These are phyloP conservation scores for Xyrichtys novacula DNA, from an alignment of 2,797 vertebrate species.

Conservation along the genomic window DNA sequence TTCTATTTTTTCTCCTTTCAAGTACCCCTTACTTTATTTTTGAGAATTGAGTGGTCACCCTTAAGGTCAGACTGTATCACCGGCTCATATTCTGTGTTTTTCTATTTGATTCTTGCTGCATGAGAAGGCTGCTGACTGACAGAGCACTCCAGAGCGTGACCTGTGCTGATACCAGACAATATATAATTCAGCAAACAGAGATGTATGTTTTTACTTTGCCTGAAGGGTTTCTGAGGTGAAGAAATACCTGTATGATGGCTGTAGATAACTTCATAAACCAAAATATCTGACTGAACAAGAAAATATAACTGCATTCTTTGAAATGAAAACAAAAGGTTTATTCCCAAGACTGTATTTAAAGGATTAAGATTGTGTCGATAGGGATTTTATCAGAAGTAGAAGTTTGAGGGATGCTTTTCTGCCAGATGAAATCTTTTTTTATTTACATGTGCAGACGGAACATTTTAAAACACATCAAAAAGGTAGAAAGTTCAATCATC, in stretches of 20 bases:
- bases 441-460: no score
- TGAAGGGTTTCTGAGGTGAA: not conserved
- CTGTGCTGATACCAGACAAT: not conserved
- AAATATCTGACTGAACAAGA: no score
- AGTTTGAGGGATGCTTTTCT: no score
- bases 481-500: no score
- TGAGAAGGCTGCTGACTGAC: not conserved
- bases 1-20: constrained; percentile 17
- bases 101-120: not conserved
- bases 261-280: not conserved
- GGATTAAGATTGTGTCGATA: no score
- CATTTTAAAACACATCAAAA: no score
- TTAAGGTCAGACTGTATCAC: constrained; percentile 4
- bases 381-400: no score
- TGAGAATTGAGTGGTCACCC: not conserved
- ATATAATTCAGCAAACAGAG: not conserved
- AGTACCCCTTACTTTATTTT: constrained; percentile 8
- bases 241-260: not conserved
- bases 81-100: not conserved
- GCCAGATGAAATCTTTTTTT: no score
- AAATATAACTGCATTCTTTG: no score
- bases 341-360: no score
- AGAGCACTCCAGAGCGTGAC: constrained; percentile 8
- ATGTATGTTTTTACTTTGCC: not conserved
- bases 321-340: no score